Conservation (phyloP, 2,888 invertebrate species). For the Mesorhabditis spiculigera region DNA sequence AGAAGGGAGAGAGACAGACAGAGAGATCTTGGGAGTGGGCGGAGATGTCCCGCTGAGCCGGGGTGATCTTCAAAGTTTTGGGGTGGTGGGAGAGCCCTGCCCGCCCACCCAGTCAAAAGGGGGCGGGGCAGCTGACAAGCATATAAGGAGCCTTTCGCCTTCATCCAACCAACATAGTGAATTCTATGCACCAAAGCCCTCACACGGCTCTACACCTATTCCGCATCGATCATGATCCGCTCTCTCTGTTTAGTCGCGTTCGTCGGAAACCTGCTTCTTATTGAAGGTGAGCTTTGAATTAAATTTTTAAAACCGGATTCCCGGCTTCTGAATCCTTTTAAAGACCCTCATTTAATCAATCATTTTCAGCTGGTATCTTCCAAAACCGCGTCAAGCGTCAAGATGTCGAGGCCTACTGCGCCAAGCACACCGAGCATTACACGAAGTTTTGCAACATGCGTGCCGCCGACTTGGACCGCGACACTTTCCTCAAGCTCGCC, state of each 20-base stretch:
- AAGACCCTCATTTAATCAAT: neutral
- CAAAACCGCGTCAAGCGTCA: slow-evolving; percentile 24
- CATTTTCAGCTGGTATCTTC: neutral
- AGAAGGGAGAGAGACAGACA: no score
- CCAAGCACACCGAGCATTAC: slow-evolving; percentile 38
- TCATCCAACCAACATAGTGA: no score
- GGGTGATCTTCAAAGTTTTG: no score
- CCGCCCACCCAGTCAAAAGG: no score
- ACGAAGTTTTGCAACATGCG: slow-evolving; percentile 36
- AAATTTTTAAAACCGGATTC: neutral
- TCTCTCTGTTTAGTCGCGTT: slow-evolving; percentile 10
- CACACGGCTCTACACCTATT: neutral
- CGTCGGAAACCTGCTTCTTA: slow-evolving; percentile 11
- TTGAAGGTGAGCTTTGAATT: slow-evolving; percentile 14
- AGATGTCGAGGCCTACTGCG: slow-evolving; percentile 38
- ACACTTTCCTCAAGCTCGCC: slow-evolving; percentile 35
- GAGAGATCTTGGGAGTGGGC: no score
- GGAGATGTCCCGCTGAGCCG: no score
- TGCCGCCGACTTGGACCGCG: slow-evolving; percentile 25
- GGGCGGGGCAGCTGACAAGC: no score
- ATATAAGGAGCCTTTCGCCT: no score
- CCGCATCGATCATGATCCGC: slow-evolving; percentile 11
- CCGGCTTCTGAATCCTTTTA: neutral
- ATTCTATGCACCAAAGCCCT: neutral
- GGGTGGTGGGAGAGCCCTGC: no score